Percentiles rank a stretch among this genome's conserved stretches.
Conservation (phyloP, 2,888 invertebrate genomes). For the Lapara coniferarum region DNA sequence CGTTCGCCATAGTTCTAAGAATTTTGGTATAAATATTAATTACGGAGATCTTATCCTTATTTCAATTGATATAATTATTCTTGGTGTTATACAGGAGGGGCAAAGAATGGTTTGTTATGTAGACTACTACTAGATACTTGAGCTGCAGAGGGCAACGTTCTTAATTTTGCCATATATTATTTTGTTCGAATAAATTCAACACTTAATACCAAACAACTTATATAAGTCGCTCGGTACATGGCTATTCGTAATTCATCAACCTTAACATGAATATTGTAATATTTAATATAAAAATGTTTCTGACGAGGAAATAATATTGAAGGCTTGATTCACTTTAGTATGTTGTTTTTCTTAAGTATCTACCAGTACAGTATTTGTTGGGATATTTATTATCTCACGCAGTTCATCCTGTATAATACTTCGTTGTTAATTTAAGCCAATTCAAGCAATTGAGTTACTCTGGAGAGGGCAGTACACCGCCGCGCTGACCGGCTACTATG, state of each 20-base stretch:
- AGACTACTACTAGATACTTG: neutral
- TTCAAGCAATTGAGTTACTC: conserved; percentile 72
- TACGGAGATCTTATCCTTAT: conserved; percentile 57
- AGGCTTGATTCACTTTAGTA: too few relatives aligned
- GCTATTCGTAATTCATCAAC: too few relatives aligned
- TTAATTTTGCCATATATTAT: too few relatives aligned
- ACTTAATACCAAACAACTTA: too few relatives aligned
- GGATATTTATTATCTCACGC: neutral
- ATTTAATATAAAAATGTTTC: too few relatives aligned
- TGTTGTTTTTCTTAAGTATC: too few relatives aligned
- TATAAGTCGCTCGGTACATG: too few relatives aligned
- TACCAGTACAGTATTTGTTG: neutral
- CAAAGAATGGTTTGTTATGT: neutral
- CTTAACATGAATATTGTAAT: too few relatives aligned
- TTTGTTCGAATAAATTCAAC: too few relatives aligned
- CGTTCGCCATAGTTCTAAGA: conserved; percentile 34
- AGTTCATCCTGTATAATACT: conserved; percentile 29
- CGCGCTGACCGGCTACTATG: conserved; percentile 21
- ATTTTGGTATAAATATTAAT: conserved; percentile 26
- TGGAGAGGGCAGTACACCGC: conserved; percentile 40
- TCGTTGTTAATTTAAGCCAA: conserved; percentile 70
- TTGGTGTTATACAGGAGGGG: neutral
- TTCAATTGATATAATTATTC: conserved; percentile 41
- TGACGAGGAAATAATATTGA: too few relatives aligned
- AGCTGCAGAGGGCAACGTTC: too few relatives aligned